Conservation (phyloP, 2,888 invertebrate species). For the Andrena bucephala region DNA sequence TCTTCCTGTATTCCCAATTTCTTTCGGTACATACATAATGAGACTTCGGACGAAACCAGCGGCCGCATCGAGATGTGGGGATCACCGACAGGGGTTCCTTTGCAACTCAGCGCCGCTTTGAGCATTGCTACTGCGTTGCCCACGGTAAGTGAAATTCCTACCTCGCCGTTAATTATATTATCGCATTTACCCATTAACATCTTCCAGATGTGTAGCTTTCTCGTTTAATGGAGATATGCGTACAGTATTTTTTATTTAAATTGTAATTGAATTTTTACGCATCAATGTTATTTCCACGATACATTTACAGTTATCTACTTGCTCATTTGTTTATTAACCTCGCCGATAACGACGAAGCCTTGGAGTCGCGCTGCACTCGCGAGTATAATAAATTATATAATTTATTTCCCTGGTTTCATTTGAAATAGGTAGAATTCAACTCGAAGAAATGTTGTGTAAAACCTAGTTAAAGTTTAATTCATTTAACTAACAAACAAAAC, state of each 20-base stretch:
- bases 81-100: slow-evolving; percentile 69
- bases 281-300: background rate
- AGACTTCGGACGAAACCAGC: slow-evolving; percentile 66
- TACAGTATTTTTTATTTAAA: too few relatives aligned
- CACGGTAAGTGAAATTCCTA: slow-evolving; percentile 67
- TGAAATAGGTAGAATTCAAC: background rate
- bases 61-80: slow-evolving; percentile 76
- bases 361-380: background rate
- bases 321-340: background rate
- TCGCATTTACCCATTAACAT: background rate
- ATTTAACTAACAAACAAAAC: too few relatives aligned
- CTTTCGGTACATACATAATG: slow-evolving; percentile 74
- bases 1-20: slow-evolving; percentile 74
- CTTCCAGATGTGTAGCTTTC: too few relatives aligned
- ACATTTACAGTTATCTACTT: background rate
- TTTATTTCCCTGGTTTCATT: background rate
- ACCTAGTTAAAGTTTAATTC: too few relatives aligned
- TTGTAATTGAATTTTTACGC: too few relatives aligned
- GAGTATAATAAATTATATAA: background rate
- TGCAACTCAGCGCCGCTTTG: slow-evolving; percentile 73
- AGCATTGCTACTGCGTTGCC: slow-evolving; percentile 74
- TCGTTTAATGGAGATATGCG: too few relatives aligned
- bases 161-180: background rate
- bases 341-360: background rate
- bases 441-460: background rate